Base-by-base conservation (phyloP, 2,113 vertebrate species). In the Datnioides undecimradiatus region DNA sequence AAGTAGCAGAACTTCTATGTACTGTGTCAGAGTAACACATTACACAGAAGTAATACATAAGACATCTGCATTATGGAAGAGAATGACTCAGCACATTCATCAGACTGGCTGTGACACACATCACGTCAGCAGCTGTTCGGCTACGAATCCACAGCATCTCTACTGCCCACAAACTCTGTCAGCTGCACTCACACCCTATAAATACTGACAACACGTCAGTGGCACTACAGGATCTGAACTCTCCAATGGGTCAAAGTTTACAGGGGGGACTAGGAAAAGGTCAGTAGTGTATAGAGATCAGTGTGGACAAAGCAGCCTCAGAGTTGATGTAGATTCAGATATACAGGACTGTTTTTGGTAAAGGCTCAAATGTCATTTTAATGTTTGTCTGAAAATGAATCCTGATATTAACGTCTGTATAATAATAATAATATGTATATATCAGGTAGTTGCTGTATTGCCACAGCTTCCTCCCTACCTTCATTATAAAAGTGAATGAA, bases 181-280 rank as follows among this genome's bases (percentile, higher is more conserved):
- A 79, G 83, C 76, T 76, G 72, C 70, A 80, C 74, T 83, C 81
- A 40, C 84, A 80, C 76, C 66, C 91, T 88, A 90, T 91, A 88
- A 91, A 92, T 92, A 90, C 73, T 9, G 59, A 62, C 52, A 46
- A 4, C 41, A 63, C 63, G 46, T 87, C 82, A 88, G 65, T 75
- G 54, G 51, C 82, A 52, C 79, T 51, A 54, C n/a, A 17, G 38
- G 43, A 67, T 79, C 54, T 80, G 73, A 87, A 89, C 76, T 68
- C 83, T 43, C 60, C 8, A 55, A 33, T 45, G 38, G 68, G 66
- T 82, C 73, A 83, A 74, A 80, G 66, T 80, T 84, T 58, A 60
- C 49, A 57, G 27, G 41, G 59, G 59, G 59, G 48, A 72, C 49
- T 73, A 48, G n/a, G 4, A 70, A 82, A 89, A 87, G 64, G 65